Conservation (phyloP, 2,888 invertebrate genomes). For the Parnassius mnemosyne region DNA sequence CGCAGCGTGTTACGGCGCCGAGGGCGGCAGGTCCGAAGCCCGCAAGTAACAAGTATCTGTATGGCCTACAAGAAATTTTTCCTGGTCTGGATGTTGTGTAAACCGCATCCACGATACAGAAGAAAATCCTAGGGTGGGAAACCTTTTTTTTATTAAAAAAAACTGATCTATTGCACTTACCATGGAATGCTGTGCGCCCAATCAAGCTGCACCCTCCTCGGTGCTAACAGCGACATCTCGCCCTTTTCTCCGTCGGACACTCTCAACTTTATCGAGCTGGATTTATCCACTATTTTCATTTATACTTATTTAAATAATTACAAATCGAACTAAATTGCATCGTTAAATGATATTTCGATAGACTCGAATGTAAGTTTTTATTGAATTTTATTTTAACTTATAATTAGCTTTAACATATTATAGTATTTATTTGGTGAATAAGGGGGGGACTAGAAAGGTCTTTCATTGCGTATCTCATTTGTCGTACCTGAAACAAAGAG, state of each 20-base stretch:
- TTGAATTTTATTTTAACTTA: too few species aligned
- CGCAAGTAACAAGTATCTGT: too few species aligned
- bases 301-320: constrained; percentile 6
- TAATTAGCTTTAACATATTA: too few species aligned
- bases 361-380: not conserved
- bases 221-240: constrained; percentile 71
- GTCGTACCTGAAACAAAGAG: constrained; percentile 3
- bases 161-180: constrained; percentile 42
- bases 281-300: constrained; percentile 24
- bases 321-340: not conserved
- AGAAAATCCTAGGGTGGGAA: too few species aligned
- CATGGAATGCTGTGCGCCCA: constrained; percentile 71
- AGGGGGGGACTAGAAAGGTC: not conserved
- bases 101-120: too few species aligned
- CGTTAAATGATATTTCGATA: not conserved
- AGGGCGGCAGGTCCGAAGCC: too few species aligned
- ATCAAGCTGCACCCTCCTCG: constrained; percentile 66
- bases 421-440: too few species aligned
- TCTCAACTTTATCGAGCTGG: constrained; percentile 15
- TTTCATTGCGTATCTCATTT: not conserved
- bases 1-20: too few species aligned
- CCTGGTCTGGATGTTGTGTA: too few species aligned
- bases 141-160: too few species aligned
- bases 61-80: too few species aligned
- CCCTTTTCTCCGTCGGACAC: constrained; percentile 30